Percentiles rank a stretch among this genome's conserved stretches.
Evolutionary conservation across 92 coral and sea anemone genomes (phyloP).

Genomic region (Palythoa heliodiscus): DNA sequence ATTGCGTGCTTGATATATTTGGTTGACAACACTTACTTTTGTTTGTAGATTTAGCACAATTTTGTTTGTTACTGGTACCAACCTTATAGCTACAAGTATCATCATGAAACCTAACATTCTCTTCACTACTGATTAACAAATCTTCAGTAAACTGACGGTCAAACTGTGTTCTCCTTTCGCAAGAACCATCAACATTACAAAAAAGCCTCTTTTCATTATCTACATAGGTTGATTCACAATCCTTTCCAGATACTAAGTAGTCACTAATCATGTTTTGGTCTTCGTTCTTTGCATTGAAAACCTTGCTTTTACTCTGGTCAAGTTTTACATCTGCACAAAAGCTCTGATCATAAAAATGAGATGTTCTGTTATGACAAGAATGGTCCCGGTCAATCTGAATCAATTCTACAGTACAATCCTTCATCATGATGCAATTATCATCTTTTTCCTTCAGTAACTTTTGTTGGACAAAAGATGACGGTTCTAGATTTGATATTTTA

Average conservation of each 20-base stretch:
- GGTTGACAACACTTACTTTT: neutral
- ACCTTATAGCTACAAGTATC: neutral
- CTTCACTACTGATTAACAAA: neutral
- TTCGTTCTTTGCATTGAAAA: neutral
- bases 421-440: neutral
- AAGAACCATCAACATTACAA: neutral
- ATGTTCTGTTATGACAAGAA: neutral
- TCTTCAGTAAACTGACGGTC: conserved; percentile 23
- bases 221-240: neutral
- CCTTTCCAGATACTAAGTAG: neutral
- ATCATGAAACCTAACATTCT: neutral
- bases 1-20: neutral
- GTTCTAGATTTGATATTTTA: neutral
- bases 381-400: neutral
- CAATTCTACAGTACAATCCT: neutral
- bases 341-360: neutral
- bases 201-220: neutral
- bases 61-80: neutral
- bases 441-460: neutral
- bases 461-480: neutral
- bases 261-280: neutral
- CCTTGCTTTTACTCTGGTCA: neutral
- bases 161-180: neutral
- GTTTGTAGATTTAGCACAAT: neutral
- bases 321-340: neutral